These are phyloP conservation scores for Andricus curvator DNA, from an alignment of 2,888 invertebrate genomes.

Conservation along the genomic window DNA sequence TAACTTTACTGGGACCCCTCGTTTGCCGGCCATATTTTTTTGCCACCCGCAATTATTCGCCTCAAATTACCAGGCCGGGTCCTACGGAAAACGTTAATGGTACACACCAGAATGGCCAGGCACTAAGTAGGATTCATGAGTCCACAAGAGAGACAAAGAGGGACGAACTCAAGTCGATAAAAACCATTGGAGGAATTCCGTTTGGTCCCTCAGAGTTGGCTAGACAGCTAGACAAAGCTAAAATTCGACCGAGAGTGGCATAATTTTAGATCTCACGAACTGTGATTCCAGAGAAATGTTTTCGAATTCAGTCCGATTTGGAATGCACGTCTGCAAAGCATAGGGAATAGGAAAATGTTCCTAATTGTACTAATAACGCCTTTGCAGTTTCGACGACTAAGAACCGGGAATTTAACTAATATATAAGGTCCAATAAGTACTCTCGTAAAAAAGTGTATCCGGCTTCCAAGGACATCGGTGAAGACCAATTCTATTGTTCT, in stretches of 20 bases:
- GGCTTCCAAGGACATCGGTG: not conserved
- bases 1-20: slow-evolving; percentile 61
- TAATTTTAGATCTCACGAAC: slow-evolving; percentile 31
- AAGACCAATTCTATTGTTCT: not conserved
- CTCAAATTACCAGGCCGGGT: slow-evolving; percentile 69
- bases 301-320: not conserved
- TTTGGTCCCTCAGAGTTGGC: not conserved
- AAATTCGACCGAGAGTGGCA: not conserved
- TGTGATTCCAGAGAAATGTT: slow-evolving; percentile 26
- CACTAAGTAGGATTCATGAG: slow-evolving; percentile 7
- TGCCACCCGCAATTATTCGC: slow-evolving; percentile 71
- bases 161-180: slow-evolving; percentile 11
- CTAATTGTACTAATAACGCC: slow-evolving; percentile 5
- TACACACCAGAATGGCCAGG: slow-evolving; percentile 47
- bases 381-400: not conserved
- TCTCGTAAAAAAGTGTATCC: not conserved
- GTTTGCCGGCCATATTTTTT: slow-evolving; percentile 67
- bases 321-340: not conserved
- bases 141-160: slow-evolving; percentile 13
- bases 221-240: slow-evolving; percentile 5
- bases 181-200: slow-evolving; percentile 11
- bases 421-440: not conserved
- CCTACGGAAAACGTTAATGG: slow-evolving; percentile 69
- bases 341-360: not conserved
- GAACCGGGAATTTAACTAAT: slow-evolving; percentile 11